Percentiles rank a stretch among this genome's conserved stretches.
phyloP scores from a whole-genome alignment of 2,113 vertebrate genomes.

The Phainopepla nitens region DNA sequence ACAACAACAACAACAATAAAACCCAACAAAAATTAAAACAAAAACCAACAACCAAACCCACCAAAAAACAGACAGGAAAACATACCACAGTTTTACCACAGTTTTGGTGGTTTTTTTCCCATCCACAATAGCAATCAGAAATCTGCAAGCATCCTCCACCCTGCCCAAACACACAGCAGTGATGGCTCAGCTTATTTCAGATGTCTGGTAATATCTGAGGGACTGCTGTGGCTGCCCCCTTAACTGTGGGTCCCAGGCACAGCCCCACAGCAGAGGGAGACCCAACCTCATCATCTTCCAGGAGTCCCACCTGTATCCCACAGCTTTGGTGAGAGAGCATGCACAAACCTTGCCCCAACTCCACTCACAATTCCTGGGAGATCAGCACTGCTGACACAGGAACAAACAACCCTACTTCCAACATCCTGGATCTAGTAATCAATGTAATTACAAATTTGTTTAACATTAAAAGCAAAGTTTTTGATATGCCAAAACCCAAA shows the following conservation, averaged over 20 bases:
- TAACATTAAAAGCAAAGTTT: background rate
- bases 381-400: background rate
- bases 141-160: background rate
- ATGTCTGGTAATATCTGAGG: background rate
- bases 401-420: background rate
- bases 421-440: background rate
- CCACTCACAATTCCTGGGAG: background rate
- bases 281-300: background rate
- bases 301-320: background rate
- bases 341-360: background rate
- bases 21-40: too few species aligned
- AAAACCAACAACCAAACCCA: too few species aligned
- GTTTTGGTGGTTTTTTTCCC: background rate
- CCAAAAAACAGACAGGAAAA: background rate
- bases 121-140: background rate
- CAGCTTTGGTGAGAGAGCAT: background rate
- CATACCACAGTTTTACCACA: too few species aligned
- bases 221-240: rapidly evolving
- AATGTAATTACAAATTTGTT: background rate
- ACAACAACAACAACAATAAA: too few species aligned
- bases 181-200: background rate
- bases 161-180: background rate
- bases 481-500: background rate
- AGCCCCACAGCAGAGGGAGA: background rate
- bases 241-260: background rate